These are phyloP conservation scores for Holotrichia oblita DNA, from an alignment of 1,140 invertebrate species.

Conservation along the genomic window DNA sequence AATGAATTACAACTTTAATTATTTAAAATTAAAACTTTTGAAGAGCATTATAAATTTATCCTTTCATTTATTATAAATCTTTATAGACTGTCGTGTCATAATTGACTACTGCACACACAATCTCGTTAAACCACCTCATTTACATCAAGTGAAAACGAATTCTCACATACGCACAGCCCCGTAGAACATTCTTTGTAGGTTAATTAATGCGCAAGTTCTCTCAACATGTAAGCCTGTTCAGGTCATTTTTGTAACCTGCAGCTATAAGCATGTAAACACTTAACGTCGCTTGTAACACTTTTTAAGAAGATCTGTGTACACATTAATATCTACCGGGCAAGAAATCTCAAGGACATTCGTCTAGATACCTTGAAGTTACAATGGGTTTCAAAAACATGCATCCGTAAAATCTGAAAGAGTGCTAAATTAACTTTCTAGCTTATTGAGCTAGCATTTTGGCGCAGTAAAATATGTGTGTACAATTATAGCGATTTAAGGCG, in stretches of 20 bases:
- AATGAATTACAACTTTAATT: too few species aligned
- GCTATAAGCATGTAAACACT: background rate
- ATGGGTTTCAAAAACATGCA: too few species aligned
- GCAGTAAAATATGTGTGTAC: too few species aligned
- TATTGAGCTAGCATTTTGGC: too few species aligned
- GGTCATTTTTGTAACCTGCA: background rate
- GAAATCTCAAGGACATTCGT: background rate
- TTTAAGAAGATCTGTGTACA: background rate
- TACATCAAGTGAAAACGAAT: conserved; percentile 20
- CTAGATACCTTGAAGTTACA: too few species aligned
- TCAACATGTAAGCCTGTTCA: background rate
- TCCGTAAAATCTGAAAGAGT: too few species aligned
- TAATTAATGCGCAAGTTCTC: background rate
- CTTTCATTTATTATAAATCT: too few species aligned
- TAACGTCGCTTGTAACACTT: background rate
- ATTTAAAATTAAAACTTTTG: too few species aligned
- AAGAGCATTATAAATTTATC: too few species aligned
- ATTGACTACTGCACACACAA: background rate
- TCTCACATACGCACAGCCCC: background rate
- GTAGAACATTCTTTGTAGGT: conserved; percentile 16
- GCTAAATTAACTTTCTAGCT: too few species aligned
- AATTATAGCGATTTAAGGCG: too few species aligned
- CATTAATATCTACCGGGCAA: background rate
- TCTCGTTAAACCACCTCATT: background rate
- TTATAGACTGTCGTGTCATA: background rate